phyloP scores from a whole-genome alignment of 2,888 invertebrate genomes.

The Pseudococcus longispinus region DNA sequence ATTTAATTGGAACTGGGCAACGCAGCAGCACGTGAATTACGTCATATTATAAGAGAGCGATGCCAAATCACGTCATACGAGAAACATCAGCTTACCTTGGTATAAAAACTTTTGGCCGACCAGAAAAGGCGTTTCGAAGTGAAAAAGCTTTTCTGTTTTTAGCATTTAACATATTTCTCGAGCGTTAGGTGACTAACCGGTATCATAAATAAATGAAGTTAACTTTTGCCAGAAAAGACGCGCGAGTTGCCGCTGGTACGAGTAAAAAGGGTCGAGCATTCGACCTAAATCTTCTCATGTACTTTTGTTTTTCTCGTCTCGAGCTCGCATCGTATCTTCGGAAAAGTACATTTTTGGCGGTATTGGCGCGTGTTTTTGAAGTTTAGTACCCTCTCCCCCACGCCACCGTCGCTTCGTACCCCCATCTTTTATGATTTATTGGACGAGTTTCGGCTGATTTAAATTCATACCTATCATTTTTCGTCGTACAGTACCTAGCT shows the following conservation, averaged over 20 bases:
- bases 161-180: conserved; percentile 6
- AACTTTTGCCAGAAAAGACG: conserved; percentile 34
- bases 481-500: neutral
- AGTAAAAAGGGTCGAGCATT: conserved; percentile 6
- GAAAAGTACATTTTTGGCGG: neutral
- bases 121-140: conserved; percentile 8
- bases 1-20: neutral
- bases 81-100: neutral
- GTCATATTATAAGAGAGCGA: neutral
- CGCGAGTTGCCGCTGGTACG: neutral
- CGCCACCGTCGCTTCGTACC: neutral
- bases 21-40: neutral
- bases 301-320: neutral
- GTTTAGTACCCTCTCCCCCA: neutral
- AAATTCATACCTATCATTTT: neutral
- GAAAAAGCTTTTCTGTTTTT: conserved; percentile 22
- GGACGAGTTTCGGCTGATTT: neutral
- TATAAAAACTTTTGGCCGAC: neutral
- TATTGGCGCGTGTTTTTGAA: conserved; percentile 22
- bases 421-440: neutral
- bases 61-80: conserved; percentile 4
- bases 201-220: conserved; percentile 40
- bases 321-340: neutral
- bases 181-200: conserved; percentile 10
- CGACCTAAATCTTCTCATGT: conserved; percentile 12